Evolutionary conservation across 2,113 vertebrate species (phyloP).

Genomic region (Corythornis cristatus): DNA sequence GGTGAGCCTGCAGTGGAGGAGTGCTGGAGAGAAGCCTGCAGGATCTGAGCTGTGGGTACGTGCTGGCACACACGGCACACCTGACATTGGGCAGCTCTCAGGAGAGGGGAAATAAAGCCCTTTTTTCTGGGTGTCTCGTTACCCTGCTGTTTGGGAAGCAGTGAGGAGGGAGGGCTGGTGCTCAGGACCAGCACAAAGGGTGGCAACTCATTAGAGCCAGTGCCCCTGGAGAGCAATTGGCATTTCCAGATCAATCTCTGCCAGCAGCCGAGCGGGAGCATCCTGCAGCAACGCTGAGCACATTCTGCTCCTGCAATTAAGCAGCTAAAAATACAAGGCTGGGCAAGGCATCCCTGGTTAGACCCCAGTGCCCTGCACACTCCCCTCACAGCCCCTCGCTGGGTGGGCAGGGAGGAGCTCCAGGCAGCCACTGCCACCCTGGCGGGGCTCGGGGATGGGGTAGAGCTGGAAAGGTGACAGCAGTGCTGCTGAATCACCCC

Average conservation of each 20-base stretch:
- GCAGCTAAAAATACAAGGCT: conserved; percentile 58
- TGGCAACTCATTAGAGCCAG: conserved; percentile 48
- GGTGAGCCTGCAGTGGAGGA: background rate
- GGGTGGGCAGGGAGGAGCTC: background rate
- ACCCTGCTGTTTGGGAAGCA: background rate
- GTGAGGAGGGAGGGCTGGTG: background rate
- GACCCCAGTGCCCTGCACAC: background rate
- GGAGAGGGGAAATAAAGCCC: background rate
- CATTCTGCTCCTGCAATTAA: conserved; percentile 57
- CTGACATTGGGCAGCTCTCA: background rate
- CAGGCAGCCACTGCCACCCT: rapidly evolving
- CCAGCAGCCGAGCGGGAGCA: conserved; percentile 46
- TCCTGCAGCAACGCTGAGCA: conserved; percentile 50
- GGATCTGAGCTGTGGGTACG: background rate
- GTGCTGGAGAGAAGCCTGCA: background rate
- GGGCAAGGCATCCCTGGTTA: background rate
- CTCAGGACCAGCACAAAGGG: background rate
- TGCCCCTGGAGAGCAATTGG: conserved; percentile 63
- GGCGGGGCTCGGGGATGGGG: background rate
- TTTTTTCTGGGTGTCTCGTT: background rate
- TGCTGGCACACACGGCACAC: background rate
- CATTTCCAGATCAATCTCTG: conserved; percentile 71
- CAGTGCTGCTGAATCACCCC: background rate
- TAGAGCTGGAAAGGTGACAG: background rate
- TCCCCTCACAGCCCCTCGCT: background rate